A percentile compares a stretch with the other conserved stretches of the same genome.
Evolutionary conservation across 1,140 invertebrate genomes (phyloP).

Genomic region (Drosophila ananassae): DNA sequence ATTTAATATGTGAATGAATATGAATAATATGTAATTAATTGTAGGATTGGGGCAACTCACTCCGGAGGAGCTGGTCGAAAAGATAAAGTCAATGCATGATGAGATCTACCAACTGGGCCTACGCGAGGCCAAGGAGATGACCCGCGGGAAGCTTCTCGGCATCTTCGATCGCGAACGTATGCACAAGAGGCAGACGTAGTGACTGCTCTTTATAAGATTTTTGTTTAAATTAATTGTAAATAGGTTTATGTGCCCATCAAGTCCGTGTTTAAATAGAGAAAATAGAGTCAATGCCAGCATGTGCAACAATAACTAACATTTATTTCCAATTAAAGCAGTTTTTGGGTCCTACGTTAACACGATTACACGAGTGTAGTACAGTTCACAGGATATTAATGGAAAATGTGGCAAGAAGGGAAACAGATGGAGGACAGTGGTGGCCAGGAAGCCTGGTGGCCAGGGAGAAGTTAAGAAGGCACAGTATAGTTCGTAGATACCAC

Average conservation of each 20-base stretch:
- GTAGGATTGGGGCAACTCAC: conserved; percentile 92
- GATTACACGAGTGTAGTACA: conserved; percentile 1
- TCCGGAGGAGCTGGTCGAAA: conserved; percentile 92
- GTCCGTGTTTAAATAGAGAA: neutral
- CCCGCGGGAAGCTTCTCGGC: conserved; percentile 96
- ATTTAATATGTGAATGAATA: too few relatives aligned
- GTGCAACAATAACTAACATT: conserved; percentile 64
- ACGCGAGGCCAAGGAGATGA: conserved; percentile 98
- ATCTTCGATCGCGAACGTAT: conserved; percentile 86
- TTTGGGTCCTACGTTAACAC: conserved; percentile 25
- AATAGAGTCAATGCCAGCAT: neutral
- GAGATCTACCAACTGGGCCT: conserved; percentile 96
- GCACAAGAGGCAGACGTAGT: conserved; percentile 36
- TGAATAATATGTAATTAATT: conserved; percentile 49
- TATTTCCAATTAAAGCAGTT: conserved; percentile 60
- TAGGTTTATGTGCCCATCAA: conserved; percentile 16
- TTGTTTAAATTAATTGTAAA: conserved; percentile 11
- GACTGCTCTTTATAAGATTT: neutral
- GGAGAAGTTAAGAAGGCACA: conserved; percentile 53
- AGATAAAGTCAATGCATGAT: conserved; percentile 96
- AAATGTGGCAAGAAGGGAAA: neutral
- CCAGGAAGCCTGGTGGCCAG: neutral
- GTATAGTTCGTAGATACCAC: conserved; percentile 27
- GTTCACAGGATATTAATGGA: neutral
- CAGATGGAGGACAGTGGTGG: too few relatives aligned